Percentiles rank a stretch among this genome's conserved stretches.
phyloP scores from a whole-genome alignment of 37 sponge, comb jelly and placozoan genomes.

The Ianthella basta region DNA sequence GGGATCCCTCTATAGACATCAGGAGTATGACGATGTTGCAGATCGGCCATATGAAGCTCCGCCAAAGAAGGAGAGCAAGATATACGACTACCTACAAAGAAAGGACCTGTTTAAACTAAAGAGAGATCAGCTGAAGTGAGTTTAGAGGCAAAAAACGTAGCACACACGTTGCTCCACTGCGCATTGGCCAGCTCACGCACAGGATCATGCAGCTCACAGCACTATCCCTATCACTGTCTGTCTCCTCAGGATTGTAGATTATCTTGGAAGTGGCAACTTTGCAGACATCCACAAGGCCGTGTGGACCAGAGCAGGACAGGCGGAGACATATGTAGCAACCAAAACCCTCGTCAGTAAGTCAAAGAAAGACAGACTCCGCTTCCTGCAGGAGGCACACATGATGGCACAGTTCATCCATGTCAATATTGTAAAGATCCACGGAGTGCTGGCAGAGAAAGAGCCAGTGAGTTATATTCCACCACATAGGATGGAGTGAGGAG shows the following conservation, averaged over 20 bases:
- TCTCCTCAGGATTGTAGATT: background rate
- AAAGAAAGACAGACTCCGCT: background rate
- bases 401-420: conserved; percentile 25
- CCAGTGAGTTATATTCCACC: conserved; percentile 17
- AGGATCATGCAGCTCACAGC: background rate
- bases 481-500: conserved; percentile 4
- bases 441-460: conserved; percentile 20
- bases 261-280: conserved; percentile 27
- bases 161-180: background rate
- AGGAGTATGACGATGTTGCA: conserved; percentile 18
- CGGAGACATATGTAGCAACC: conserved; percentile 7
- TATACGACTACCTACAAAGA: background rate
- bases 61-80: conserved; percentile 13
- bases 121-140: conserved; percentile 29
- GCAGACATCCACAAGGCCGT: conserved; percentile 31
- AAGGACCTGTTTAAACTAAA: conserved; percentile 6
- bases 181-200: background rate
- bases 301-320: background rate
- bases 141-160: background rate
- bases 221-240: background rate
- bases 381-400: conserved; percentile 29
- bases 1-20: background rate
- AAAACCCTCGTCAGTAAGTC: conserved; percentile 27
- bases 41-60: conserved; percentile 27
- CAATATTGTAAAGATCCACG: conserved; percentile 38